Evolutionary conservation across 2,797 vertebrate species (phyloP), one percentile per base, ranked within the genome.

Genomic region (Cichlasoma orientale): DNA sequence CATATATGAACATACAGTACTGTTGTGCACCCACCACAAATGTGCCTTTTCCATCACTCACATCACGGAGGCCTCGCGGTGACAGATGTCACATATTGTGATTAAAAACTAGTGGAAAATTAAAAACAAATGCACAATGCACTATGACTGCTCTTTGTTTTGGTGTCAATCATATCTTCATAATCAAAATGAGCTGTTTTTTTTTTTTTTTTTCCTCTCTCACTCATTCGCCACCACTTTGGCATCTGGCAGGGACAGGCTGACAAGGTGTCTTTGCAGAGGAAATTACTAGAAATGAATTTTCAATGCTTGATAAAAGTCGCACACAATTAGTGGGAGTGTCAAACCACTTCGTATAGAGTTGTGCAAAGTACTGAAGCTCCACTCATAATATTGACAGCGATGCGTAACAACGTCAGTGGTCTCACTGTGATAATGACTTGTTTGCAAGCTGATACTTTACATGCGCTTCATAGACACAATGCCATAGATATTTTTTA

Each of bases 111-210:
- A 80, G 61, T 78, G 80, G 77, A 84, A 88, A 92, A 93, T 92
- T 85, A 92, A 91, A 94, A 93, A 93, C 86, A 93, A 94, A 91
- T 88, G 82, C 84, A 91, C 88, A 86, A 82, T 90, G 79, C 86
- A 83, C 83, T 77, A 82, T 86, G 88, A 86, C 92, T 92, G 86
- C 78, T 90, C 91, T 92, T 94, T 95, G 92, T 92, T 94, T 93
- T 84, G 81, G 79, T 87, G 90, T 93, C 93, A 95, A 92, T 95
- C 94, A 93, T 83, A 88, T 92, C 90, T 91, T 90, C 82, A 94
- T 93, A 89, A 93, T 92, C 75, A 90, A 90, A 90, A 90, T 82
- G 57, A 90, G 78, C 57, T 72, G 83, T 1, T 73, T 77, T n/a
- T 71, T 57, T 47, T 11, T 63, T 41, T 31, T 55, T 38, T 27